Base-by-base conservation (phyloP, 64 coral and sea anemone species). In the Hydrozoanthus tunicans region DNA sequence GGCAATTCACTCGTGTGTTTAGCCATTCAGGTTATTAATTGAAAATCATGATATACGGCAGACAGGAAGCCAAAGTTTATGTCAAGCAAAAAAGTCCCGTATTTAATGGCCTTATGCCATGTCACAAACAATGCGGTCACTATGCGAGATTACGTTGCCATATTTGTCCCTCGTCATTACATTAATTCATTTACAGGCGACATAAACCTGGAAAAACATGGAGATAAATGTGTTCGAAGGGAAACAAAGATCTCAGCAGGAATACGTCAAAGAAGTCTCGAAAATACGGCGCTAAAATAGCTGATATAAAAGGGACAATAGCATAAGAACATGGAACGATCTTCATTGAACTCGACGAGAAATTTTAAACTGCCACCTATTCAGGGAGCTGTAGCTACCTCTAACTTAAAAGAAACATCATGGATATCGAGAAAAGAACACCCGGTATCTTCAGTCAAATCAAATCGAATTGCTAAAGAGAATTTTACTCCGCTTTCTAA, bases 291-390 rank as follows among this genome's bases (percentile, higher is more conserved):
- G 59, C 6, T 8, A 81, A 6, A 17, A 5, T 81, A 25, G 0
- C 12, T 81, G 9, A 24, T 81, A 10, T 81, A 13, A 32, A 51
- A 79, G 57, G 14, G 43, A 59, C 52, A 9, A 26, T 24, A 61
- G 14, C 43, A 43, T 51, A 52, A 13, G 26, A 64, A 15, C 79
- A 81, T 81, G 79, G 59, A 81, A 27, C 79, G 79, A 12, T 9
- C 79, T 62, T 96, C 94, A 12, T 84, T 96, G 17, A 96, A 96
- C 75, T 96, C 94, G 53, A 96, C 71, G 71, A 81, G 94, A 73
- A 93, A 96, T 69, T 91, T 96, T 73, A 96, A 96, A 84, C 91
- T 96, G 7, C 94, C 94, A 55, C 94, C 94, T 51, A 96, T 96
- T 57, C 94, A 96, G 65, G 79, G 91, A n/a, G 94, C 94, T 51